Conservation (phyloP, 1,140 invertebrate species). For the Pogonomyrmex californicus region DNA sequence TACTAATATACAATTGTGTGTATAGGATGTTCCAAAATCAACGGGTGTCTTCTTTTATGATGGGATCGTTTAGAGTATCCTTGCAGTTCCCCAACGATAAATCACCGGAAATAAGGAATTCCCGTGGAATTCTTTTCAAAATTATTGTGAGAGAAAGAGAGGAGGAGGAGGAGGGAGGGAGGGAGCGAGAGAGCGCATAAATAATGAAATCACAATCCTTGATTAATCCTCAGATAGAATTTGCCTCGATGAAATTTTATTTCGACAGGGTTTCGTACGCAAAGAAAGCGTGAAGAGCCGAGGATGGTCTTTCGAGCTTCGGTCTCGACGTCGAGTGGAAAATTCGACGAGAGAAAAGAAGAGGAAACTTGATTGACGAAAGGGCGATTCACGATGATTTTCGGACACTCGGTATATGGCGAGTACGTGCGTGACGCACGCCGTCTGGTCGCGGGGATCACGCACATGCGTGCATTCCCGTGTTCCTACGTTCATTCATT, state of each 20-base stretch:
- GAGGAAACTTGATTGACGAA: background rate
- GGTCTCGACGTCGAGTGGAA: background rate
- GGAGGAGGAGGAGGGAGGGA: too few species aligned
- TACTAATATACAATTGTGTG: background rate
- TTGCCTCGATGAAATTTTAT: background rate
- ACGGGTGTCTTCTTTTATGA: background rate
- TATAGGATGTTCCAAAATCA: background rate
- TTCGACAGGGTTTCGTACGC: background rate
- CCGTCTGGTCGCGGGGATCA: constrained; percentile 10
- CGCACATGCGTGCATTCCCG: constrained; percentile 54
- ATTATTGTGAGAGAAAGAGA: background rate
- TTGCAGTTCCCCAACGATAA: background rate
- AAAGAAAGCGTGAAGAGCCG: background rate
- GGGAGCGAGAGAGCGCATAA: background rate
- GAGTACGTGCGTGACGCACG: constrained; percentile 39
- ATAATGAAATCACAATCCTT: background rate
- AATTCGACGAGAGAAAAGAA: background rate
- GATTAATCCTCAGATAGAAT: background rate
- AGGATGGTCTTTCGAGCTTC: background rate
- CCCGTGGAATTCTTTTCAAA: background rate
- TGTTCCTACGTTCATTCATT: constrained; percentile 73
- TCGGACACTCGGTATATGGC: constrained; percentile 29
- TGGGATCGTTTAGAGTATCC: background rate
- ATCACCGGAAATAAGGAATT: background rate
- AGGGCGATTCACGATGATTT: background rate